A percentile compares a stretch with the other conserved stretches of the same genome.
phyloP scores from a whole-genome alignment of 2,113 vertebrate genomes.

The Nanger granti region DNA sequence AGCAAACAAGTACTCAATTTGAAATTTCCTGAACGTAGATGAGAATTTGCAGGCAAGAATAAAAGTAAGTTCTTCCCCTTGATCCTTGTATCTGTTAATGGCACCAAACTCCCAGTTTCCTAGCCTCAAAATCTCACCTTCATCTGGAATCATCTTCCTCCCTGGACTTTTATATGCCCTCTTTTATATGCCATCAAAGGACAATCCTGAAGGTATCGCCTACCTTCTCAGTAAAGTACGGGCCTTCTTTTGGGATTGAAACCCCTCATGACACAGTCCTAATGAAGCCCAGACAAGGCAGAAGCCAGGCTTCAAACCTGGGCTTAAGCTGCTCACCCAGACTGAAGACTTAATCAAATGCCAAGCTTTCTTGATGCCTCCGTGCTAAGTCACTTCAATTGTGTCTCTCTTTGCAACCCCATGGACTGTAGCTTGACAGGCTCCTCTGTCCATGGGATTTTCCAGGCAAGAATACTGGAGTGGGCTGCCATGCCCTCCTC shows the following conservation, averaged over 20 bases:
- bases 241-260: neutral
- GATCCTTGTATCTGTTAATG: neutral
- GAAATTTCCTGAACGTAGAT: neutral
- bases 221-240: neutral
- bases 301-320: neutral
- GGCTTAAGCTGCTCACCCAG: neutral
- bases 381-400: neutral
- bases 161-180: neutral
- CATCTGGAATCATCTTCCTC: neutral
- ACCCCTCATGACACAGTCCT: neutral
- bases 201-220: neutral
- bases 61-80: slow-evolving; percentile 17
- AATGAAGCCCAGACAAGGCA: neutral
- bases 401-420: neutral
- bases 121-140: neutral
- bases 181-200: neutral
- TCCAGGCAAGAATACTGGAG: neutral
- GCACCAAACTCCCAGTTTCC: slow-evolving; percentile 12
- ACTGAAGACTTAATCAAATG: neutral
- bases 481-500: neutral
- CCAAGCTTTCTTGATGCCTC: neutral
- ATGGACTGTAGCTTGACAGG: neutral
- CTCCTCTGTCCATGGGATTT: neutral
- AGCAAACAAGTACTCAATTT: neutral
- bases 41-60: slow-evolving; percentile 29